Base-by-base conservation (phyloP, 2,797 vertebrate genomes). In the Notolabrus celidotus region DNA sequence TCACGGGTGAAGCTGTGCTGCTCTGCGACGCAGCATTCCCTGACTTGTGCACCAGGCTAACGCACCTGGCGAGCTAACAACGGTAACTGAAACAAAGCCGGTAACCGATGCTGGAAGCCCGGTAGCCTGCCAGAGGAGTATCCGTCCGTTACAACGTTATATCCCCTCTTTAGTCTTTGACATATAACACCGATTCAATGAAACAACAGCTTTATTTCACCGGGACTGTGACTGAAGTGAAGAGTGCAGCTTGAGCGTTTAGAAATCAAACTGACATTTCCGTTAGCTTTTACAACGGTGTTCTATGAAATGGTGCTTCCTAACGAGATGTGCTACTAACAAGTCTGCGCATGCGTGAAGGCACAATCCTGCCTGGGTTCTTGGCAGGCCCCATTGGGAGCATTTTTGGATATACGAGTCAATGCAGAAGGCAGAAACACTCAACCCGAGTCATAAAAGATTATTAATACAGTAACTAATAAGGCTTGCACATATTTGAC, bases 21-120 rank as follows among this genome's bases (percentile, higher is more conserved):
- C 51, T 68, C 23, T 65, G 47, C 67, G 61, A 68, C 67, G 62
- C 46, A 57, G 43, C 46, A 19, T 53, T 53, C 45, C 23, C 54
- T 8, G 52, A 67, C 55, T 34, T 23, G 36, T 49, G 49, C 53
- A 58, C 63, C 7, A 54, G 22, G 83, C 85, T 83, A 84, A 77
- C 23, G 74, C 75, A 74, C 71, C 78, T 77, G 53, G 74, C 77
- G 85, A 86, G 72, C 80, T 58, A 71, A 52, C 67, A 69, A 59
- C 69, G 70, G 19, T 39, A 73, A 67, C 63, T 70, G 88, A 92
- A n/a, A 92, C 92, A 92, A 93, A 92, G 91, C 92, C 90, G 92
- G 90, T 85, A 78, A 86, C 82, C 81, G 66, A 82, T 74, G 72
- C 9, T 43, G 39, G 45, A 77, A 81, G 55, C 74, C 59, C 19